Conservation (phyloP, 2,113 vertebrate species). For the Dolichallabes microphthalmus region DNA sequence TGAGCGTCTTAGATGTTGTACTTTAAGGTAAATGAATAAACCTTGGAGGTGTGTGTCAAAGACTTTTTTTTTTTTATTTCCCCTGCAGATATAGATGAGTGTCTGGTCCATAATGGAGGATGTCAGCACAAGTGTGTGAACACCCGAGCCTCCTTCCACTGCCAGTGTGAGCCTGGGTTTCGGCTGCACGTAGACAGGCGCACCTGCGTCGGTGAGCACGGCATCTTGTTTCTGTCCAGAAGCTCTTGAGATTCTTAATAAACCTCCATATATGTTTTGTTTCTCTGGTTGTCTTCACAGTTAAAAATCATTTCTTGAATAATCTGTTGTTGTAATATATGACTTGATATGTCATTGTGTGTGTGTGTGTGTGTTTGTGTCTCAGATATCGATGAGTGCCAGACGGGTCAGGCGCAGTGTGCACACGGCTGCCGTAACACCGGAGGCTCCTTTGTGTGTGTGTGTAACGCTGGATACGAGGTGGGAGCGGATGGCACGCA, state of each 20-base stretch:
- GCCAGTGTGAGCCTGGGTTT: constrained; percentile 82
- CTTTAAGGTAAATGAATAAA: too few relatives aligned
- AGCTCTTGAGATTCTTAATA: neutral
- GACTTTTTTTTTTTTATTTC: too few relatives aligned
- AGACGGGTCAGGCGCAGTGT: constrained; percentile 69
- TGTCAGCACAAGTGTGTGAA: constrained; percentile 95
- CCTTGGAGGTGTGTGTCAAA: too few relatives aligned
- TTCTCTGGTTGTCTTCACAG: accelerated
- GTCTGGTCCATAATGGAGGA: constrained; percentile 88
- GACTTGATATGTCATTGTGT: neutral
- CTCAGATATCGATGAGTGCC: constrained; percentile 88
- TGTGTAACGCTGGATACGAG: constrained; percentile 84
- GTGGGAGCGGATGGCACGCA: constrained; percentile 83
- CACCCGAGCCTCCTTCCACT: constrained; percentile 85
- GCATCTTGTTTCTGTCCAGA: neutral
- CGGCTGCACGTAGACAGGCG: constrained; percentile 86
- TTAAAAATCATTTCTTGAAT: constrained; percentile 60
- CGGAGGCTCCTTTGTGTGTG: constrained; percentile 82
- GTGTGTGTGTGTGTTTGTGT: constrained; percentile 25
- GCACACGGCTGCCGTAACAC: constrained; percentile 89
- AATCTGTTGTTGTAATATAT: neutral
- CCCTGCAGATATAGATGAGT: constrained; percentile 80
- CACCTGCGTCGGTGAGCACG: constrained; percentile 85
- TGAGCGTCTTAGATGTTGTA: neutral
- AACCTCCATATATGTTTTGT: constrained; percentile 77